Evolutionary conservation across 2,113 vertebrate species (phyloP).

Genomic region (Noturus placidus): DNA sequence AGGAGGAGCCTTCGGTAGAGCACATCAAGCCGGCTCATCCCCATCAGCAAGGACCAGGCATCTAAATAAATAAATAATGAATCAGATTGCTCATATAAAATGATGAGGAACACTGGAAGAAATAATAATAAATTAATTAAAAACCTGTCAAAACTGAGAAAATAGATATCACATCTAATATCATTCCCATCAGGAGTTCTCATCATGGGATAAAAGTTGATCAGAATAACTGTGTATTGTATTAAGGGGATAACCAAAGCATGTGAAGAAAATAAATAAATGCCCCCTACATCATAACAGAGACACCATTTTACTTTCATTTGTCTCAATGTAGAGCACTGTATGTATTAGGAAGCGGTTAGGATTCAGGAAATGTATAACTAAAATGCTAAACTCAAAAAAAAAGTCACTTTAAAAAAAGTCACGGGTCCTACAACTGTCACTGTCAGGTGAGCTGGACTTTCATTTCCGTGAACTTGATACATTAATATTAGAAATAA

Average conservation of each 20-base stretch:
- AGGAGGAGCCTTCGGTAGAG: constrained; percentile 93
- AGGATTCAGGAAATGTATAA: not conserved
- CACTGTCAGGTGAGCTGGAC: not conserved
- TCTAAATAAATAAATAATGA: constrained; percentile 61
- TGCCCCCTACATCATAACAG: not conserved
- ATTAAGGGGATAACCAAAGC: not conserved
- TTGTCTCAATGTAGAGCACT: not conserved
- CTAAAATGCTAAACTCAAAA: not conserved
- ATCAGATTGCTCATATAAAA: not conserved
- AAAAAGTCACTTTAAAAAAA: not conserved
- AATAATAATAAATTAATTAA: not conserved
- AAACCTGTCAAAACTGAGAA: not conserved
- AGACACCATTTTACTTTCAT: not conserved
- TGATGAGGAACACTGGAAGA: not conserved
- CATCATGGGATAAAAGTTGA: not conserved
- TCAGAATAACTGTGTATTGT: not conserved
- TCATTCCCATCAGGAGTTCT: not conserved
- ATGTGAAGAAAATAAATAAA: not conserved
- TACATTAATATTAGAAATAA: not conserved
- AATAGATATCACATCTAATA: not conserved
- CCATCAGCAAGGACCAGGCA: constrained; percentile 81
- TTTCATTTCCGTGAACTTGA: not conserved
- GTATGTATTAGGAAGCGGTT: not conserved
- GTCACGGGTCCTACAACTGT: not conserved
- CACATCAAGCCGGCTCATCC: constrained; percentile 91